phyloP scores from a whole-genome alignment of 1,140 invertebrate species.

The Panagrolaimus sp. region DNA sequence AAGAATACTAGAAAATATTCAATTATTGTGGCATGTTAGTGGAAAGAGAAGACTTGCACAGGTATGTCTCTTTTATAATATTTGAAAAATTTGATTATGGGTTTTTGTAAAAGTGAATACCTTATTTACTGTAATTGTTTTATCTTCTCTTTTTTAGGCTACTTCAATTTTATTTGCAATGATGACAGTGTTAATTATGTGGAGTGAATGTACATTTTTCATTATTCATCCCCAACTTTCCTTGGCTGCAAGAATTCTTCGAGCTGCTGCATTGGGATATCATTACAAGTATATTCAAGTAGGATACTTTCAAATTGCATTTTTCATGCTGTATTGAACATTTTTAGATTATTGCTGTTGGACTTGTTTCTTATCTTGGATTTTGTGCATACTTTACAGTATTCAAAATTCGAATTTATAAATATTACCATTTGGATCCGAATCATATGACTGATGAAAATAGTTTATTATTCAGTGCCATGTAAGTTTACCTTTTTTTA shows the following conservation, averaged over 20 bases:
- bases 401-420: conserved; percentile 87
- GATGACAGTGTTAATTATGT: conserved; percentile 83
- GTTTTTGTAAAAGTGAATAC: too few relatives aligned
- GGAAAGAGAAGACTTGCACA: conserved; percentile 64
- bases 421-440: conserved; percentile 91
- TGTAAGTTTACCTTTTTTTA: conserved; percentile 64
- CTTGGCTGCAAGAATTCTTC: conserved; percentile 85
- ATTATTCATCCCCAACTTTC: conserved; percentile 81
- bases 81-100: conserved; percentile 67
- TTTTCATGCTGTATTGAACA: conserved; percentile 10
- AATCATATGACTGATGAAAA: conserved; percentile 98
- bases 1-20: conserved; percentile 4
- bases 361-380: conserved; percentile 86
- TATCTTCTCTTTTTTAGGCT: conserved; percentile 63
- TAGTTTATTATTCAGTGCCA: conserved; percentile 92
- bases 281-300: conserved; percentile 93
- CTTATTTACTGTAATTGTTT: conserved; percentile 69
- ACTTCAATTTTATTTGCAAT: conserved; percentile 71
- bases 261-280: conserved; percentile 73
- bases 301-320: conserved; percentile 55
- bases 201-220: conserved; percentile 98
- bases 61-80: conserved; percentile 75
- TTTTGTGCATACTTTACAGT: conserved; percentile 96
- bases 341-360: conserved; percentile 73
- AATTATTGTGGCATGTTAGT: conserved; percentile 3